Evolutionary conservation across 2,888 invertebrate genomes (phyloP).

Genomic region (Pelosia muscerda): DNA sequence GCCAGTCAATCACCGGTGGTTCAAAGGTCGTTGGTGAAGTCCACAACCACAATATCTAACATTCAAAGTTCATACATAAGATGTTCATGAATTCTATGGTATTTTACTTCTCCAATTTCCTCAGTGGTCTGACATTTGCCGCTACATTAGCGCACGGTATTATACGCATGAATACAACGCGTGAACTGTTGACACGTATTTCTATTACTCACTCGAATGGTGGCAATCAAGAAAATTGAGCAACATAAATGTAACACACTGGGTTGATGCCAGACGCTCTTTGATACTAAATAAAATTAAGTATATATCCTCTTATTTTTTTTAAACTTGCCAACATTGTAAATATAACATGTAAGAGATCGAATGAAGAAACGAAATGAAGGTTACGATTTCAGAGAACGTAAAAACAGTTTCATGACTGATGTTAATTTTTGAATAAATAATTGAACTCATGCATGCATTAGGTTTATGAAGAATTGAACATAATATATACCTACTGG

Average conservation of each 20-base stretch:
- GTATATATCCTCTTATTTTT: not conserved
- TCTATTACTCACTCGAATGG: not conserved
- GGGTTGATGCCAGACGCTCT: constrained; percentile 2
- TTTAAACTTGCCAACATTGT: not conserved
- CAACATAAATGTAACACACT: not conserved
- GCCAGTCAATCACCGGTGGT: no score
- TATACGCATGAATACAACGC: constrained; percentile 1
- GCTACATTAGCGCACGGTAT: not conserved
- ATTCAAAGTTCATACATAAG: not conserved
- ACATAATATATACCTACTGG: constrained; percentile 14
- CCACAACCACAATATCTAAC: not conserved
- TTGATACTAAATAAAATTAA: constrained; percentile 11
- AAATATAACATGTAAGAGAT: not conserved
- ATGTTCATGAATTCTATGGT: not conserved
- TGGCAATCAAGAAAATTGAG: constrained; percentile 11
- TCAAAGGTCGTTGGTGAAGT: not conserved
- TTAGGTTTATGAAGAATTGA: no score
- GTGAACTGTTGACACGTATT: not conserved
- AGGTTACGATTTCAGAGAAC: no score
- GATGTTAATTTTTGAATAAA: no score
- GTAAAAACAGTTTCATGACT: no score
- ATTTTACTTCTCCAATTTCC: not conserved
- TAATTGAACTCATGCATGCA: no score
- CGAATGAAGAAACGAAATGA: no score
- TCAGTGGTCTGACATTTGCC: not conserved